phyloP scores from a whole-genome alignment of 2,113 vertebrate genomes.

The Drymodes brunneopygia region DNA sequence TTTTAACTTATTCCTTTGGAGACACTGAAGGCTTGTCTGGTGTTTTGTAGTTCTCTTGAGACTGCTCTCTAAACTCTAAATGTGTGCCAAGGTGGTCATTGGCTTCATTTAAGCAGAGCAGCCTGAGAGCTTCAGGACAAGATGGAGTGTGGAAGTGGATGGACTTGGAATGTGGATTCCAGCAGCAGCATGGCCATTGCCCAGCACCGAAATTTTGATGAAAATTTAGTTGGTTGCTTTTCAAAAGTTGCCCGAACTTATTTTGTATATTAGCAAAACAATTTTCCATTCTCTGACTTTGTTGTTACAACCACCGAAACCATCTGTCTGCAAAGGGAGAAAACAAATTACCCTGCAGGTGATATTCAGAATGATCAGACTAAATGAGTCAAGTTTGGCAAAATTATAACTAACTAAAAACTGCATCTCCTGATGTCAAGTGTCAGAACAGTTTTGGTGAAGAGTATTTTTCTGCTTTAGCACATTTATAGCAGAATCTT shows the following conservation, averaged over 20 bases:
- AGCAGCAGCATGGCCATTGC: not conserved
- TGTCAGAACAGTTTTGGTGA: not conserved
- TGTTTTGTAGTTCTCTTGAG: not conserved
- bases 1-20: not conserved
- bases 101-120: not conserved
- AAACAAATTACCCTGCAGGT: not conserved
- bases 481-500: not conserved
- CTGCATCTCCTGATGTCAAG: not conserved
- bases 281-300: not conserved
- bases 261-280: not conserved
- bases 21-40: not conserved
- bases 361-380: not conserved
- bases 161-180: not conserved
- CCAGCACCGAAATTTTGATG: not conserved
- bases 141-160: not conserved
- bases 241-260: not conserved
- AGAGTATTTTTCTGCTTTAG: not conserved
- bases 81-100: not conserved
- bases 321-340: not conserved
- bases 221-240: not conserved
- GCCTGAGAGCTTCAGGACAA: not conserved
- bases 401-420: not conserved
- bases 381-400: not conserved
- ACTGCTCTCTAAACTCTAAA: not conserved
- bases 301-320: not conserved